Evolutionary conservation across 2,113 vertebrate genomes (phyloP), one percentile per base, ranked within the genome.

Genomic region (Microtus richardsoni): DNA sequence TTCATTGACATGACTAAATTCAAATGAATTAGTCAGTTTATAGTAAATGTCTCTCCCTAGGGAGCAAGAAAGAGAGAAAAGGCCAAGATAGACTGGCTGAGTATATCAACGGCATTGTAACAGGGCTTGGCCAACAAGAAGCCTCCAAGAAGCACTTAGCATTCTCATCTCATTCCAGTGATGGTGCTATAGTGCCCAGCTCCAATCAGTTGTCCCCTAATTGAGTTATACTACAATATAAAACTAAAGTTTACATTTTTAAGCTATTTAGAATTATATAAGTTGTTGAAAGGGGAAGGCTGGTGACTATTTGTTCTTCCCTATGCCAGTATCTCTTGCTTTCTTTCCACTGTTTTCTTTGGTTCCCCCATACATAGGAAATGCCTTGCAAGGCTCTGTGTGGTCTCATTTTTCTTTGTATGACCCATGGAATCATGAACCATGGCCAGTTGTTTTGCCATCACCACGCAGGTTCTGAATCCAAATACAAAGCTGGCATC

Each of bases 201-300:
- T 41, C 49, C 19, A 49, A 2, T 85, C 66, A 90, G 68, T 21
- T 49, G 44, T 28, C 28, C 68, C 24, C 68, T 36, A 49, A 82
- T 3, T 83, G 39, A 91, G 22, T 89, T 92, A 78, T 68, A 39
- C 44, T 71, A 70, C 44, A 60, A 36, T 68, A 95, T 89, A 87
- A 74, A 71, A 84, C 58, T 71, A 54, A 88, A 91, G 74, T 93
- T 71, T 64, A 62, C 49, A 8, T 91, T 60, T 93, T 54, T 86
- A 91, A 68, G 66, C 33, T 66, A 66, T 44, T 82, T 91, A 64
- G 71, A 90, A 88, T 62, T n/a, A 91, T 49, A 19, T 58, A 75
- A 49, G 39, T 68, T 75, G 70, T 80, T 80, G 83, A 95, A 89
- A 87, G 90, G 28, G 17, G 19, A 68, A 85, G 39, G 16, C 30